These are phyloP conservation scores for Encarsia formosa DNA, from an alignment of 2,888 invertebrate species.

Conservation along the genomic window DNA sequence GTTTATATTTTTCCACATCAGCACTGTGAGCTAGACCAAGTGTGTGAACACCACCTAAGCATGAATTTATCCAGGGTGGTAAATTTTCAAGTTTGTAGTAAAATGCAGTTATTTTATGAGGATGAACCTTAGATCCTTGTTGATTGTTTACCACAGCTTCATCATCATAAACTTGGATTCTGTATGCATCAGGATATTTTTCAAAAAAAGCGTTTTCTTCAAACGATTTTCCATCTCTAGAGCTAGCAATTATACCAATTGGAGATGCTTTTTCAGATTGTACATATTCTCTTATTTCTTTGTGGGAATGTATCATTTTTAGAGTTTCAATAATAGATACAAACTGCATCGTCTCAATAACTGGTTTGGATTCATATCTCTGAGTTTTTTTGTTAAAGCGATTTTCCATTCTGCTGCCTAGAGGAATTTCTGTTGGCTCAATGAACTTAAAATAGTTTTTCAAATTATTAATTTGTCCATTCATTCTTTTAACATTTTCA, in stretches of 20 bases:
- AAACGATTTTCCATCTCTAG: not conserved
- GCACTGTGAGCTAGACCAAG: constrained; percentile 19
- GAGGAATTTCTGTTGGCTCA: not conserved
- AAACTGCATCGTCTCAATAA: constrained; percentile 4
- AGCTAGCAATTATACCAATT: not conserved
- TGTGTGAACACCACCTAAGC: constrained; percentile 23
- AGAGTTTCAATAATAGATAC: constrained; percentile 2
- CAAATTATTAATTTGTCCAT: not conserved
- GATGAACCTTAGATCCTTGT: constrained; percentile 19
- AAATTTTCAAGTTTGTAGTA: constrained; percentile 28
- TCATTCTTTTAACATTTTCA: not conserved
- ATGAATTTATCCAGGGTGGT: constrained; percentile 19
- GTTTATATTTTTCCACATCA: constrained; percentile 19
- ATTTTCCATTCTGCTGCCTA: not conserved
- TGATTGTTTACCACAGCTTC: constrained; percentile 28
- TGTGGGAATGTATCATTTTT: constrained; percentile 7
- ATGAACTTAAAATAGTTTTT: not conserved
- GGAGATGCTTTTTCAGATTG: not conserved
- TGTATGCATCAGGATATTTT: constrained; percentile 1
- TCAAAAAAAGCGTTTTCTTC: not conserved
- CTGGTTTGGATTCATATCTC: not conserved
- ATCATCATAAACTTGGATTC: constrained; percentile 28
- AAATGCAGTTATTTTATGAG: constrained; percentile 27
- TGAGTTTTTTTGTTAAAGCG: not conserved
- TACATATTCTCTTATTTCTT: not conserved